phyloP scores from a whole-genome alignment of 2,113 vertebrate genomes.

The Oostethus manadensis region DNA sequence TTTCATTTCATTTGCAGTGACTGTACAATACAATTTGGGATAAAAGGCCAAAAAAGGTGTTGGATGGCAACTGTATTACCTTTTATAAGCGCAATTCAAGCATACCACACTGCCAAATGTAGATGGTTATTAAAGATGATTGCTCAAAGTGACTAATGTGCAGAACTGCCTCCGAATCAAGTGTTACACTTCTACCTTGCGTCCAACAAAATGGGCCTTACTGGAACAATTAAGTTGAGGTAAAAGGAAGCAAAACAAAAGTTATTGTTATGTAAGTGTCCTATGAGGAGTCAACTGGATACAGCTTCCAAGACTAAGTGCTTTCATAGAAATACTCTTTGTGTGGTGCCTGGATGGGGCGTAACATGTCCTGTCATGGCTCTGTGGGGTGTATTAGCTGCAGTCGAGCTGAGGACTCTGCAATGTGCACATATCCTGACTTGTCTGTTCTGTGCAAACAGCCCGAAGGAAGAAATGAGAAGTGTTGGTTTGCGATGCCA shows the following conservation, averaged over 20 bases:
- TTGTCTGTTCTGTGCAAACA: conserved; percentile 50
- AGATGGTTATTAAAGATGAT: neutral
- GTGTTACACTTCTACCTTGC: neutral
- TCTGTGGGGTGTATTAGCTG: conserved; percentile 32
- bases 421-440: conserved; percentile 26
- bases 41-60: neutral
- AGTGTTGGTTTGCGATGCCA: conserved; percentile 17
- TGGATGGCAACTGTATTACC: neutral
- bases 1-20: neutral
- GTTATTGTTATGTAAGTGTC: conserved; percentile 24
- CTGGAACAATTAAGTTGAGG: conserved; percentile 41
- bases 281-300: neutral
- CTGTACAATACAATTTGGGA: neutral
- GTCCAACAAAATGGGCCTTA: neutral
- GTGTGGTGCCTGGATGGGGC: conserved; percentile 4
- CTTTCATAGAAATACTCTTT: conserved; percentile 23
- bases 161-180: neutral
- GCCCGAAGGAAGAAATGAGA: conserved; percentile 16
- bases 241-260: neutral
- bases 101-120: neutral
- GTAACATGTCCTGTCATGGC: conserved; percentile 31
- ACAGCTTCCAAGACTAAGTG: conserved; percentile 12
- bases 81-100: neutral
- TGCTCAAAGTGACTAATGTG: neutral
- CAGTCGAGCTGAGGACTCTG: conserved; percentile 31